Evolutionary conservation across 2,888 invertebrate genomes (phyloP).

Genomic region (Epirrita christyi): DNA sequence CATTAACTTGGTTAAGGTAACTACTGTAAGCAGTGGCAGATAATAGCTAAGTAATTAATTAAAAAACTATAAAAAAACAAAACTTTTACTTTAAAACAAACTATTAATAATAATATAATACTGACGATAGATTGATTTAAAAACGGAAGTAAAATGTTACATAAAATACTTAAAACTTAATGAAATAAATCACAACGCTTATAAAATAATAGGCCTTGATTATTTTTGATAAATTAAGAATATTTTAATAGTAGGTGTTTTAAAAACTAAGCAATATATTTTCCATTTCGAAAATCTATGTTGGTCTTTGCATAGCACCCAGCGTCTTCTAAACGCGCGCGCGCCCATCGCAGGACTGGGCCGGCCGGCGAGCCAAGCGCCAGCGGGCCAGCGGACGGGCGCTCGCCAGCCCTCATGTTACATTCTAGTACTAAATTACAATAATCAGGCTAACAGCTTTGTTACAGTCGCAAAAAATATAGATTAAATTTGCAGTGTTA

Average conservation of each 20-base stretch:
- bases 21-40: slow-evolving; percentile 34
- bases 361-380: not conserved
- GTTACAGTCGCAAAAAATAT: slow-evolving; percentile 47
- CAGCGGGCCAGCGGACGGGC: not conserved
- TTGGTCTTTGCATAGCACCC: slow-evolving; percentile 78
- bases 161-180: slow-evolving; percentile 10
- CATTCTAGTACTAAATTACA: slow-evolving; percentile 51
- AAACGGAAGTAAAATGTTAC: too few species aligned
- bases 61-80: too few species aligned
- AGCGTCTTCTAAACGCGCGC: slow-evolving; percentile 37
- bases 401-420: slow-evolving; percentile 42
- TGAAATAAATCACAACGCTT: slow-evolving; percentile 23
- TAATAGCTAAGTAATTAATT: slow-evolving; percentile 12
- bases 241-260: slow-evolving; percentile 20
- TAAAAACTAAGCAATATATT: slow-evolving; percentile 39
- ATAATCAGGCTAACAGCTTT: slow-evolving; percentile 46
- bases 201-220: slow-evolving; percentile 24
- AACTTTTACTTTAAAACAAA: too few species aligned
- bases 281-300: slow-evolving; percentile 56
- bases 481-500: slow-evolving; percentile 44
- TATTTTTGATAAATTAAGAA: slow-evolving; percentile 14
- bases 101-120: slow-evolving; percentile 10
- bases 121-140: not conserved
- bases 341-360: slow-evolving; percentile 9
- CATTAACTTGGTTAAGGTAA: slow-evolving; percentile 8